phyloP scores from a whole-genome alignment of 2,797 vertebrate species.

The Anisognathus igniventris region DNA sequence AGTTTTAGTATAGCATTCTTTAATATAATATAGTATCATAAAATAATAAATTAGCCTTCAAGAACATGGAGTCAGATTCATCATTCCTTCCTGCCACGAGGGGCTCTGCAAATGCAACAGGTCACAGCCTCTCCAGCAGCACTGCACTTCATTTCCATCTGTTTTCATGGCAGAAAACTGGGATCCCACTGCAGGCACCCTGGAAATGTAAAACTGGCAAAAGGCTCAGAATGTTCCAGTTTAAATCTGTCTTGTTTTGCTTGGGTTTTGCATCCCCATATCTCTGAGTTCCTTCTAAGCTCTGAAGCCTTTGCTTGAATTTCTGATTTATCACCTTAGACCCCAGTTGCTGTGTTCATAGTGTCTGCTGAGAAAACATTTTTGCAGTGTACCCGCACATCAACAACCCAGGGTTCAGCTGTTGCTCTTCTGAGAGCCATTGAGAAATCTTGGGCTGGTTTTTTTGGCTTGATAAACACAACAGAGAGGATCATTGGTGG shows the following conservation, averaged over 20 bases:
- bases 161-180: not conserved
- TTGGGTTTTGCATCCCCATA: slow-evolving; percentile 25
- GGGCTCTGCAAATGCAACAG: not conserved
- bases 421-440: not conserved
- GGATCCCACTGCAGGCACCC: not conserved
- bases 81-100: not conserved
- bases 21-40: not conserved
- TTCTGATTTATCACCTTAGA: slow-evolving; percentile 70
- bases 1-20: not conserved
- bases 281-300: slow-evolving; percentile 28
- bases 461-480: not conserved
- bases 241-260: not conserved
- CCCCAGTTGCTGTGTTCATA: slow-evolving; percentile 58
- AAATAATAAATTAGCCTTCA: not conserved
- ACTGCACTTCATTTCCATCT: not conserved
- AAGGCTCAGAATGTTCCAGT: not conserved
- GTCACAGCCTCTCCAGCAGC: not conserved
- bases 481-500: not conserved
- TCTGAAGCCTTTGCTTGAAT: slow-evolving; percentile 56
- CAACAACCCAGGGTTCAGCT: slow-evolving; percentile 23
- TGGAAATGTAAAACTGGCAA: not conserved
- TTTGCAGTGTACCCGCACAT: not conserved
- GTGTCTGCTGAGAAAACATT: slow-evolving; percentile 54
- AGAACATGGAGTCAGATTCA: not conserved
- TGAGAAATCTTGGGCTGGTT: slow-evolving; percentile 29